Evolutionary conservation across 2,113 vertebrate species (phyloP).

Genomic region (Sardina pilchardus): DNA sequence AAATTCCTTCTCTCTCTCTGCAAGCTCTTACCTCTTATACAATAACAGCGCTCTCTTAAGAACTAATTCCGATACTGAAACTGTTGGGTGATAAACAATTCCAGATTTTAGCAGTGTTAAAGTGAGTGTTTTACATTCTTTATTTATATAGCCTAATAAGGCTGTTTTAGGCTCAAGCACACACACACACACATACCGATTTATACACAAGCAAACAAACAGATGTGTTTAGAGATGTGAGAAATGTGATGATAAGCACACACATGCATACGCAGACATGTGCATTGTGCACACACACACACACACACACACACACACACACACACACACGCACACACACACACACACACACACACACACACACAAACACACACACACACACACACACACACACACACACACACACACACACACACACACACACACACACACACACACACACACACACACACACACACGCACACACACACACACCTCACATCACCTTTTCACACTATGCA

Average conservation of each 20-base stretch:
- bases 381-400: neutral
- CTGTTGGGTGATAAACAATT: too few relatives aligned
- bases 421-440: constrained; percentile 21
- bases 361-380: neutral
- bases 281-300: neutral
- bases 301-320: neutral
- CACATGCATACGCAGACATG: neutral
- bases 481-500: neutral
- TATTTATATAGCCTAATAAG: too few relatives aligned
- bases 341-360: neutral
- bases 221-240: too few relatives aligned
- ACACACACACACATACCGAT: constrained; percentile 7
- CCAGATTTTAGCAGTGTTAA: neutral
- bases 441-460: neutral
- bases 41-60: neutral
- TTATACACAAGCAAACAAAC: constrained; percentile 10
- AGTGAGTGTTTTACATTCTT: neutral
- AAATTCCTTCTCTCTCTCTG: neutral
- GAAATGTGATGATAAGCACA: too few relatives aligned
- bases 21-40: neutral
- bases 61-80: neutral
- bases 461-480: constrained; percentile 20
- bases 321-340: neutral
- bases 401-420: constrained; percentile 22
- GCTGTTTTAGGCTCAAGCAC: neutral